These are phyloP conservation scores for Clarias laeviceps DNA, from an alignment of 2,797 vertebrate genomes.

Conservation along the genomic window DNA sequence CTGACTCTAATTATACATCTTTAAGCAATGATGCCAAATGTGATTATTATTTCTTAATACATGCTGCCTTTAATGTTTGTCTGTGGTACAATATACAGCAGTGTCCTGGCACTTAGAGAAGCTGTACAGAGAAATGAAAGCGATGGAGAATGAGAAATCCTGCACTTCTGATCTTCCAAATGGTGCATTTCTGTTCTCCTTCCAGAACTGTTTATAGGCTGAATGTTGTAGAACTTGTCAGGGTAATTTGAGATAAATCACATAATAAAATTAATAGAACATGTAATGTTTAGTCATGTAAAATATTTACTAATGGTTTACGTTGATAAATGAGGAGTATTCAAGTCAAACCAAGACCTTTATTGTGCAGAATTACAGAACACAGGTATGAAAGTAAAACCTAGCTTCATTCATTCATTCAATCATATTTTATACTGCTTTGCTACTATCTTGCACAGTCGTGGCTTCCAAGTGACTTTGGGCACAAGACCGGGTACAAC, in stretches of 20 bases:
- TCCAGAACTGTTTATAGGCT: background rate
- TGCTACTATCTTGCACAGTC: too few species aligned
- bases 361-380: too few species aligned
- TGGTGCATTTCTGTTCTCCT: background rate
- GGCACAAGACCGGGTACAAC: too few species aligned
- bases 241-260: background rate
- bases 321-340: background rate
- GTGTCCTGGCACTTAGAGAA: background rate
- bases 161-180: background rate
- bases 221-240: background rate
- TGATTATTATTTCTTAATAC: conserved; percentile 14
- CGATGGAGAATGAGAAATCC: too few species aligned
- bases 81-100: background rate
- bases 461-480: too few species aligned
- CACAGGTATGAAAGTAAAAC: too few species aligned
- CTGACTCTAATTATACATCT: background rate
- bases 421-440: too few species aligned
- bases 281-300: background rate
- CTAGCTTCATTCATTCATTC: too few species aligned
- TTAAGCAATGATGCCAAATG: background rate
- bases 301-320: background rate
- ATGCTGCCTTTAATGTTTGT: background rate
- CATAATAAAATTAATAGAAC: background rate
- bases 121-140: background rate
- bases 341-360: too few species aligned